Evolutionary conservation across 1,140 invertebrate genomes (phyloP).

Genomic region (Periplaneta americana): DNA sequence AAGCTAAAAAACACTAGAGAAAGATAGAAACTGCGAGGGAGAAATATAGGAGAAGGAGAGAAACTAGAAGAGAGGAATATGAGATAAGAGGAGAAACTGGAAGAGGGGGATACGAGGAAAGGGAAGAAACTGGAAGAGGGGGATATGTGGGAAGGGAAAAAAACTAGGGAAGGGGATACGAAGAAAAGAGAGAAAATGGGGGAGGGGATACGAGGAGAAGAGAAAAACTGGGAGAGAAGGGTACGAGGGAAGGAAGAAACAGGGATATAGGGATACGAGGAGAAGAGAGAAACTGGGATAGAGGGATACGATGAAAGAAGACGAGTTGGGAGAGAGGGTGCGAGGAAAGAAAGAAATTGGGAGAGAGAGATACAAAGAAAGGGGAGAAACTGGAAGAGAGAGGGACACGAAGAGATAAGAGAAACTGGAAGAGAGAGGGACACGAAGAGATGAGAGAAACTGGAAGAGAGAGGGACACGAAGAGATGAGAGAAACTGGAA

Average conservation of each 20-base stretch:
- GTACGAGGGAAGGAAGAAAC: not conserved
- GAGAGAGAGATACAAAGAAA: no score
- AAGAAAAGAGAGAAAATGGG: not conserved
- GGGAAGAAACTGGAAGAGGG: not conserved
- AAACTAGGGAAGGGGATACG: not conserved
- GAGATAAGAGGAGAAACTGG: not conserved
- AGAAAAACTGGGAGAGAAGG: not conserved
- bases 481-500: no score
- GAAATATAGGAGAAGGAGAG: not conserved
- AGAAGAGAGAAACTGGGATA: not conserved
- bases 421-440: no score
- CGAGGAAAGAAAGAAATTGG: not conserved
- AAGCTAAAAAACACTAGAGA: not conserved
- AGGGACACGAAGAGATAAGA: no score
- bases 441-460: no score
- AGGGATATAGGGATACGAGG: not conserved
- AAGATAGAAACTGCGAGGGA: not conserved
- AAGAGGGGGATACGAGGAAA: not conserved
- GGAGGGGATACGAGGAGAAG: not conserved
- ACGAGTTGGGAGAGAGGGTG: not conserved
- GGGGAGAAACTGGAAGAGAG: no score
- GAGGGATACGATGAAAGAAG: not conserved
- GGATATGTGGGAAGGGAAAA: not conserved
- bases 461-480: no score
- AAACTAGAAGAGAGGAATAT: not conserved